Conservation (phyloP, 2,888 invertebrate genomes). For the Blera fallax region DNA sequence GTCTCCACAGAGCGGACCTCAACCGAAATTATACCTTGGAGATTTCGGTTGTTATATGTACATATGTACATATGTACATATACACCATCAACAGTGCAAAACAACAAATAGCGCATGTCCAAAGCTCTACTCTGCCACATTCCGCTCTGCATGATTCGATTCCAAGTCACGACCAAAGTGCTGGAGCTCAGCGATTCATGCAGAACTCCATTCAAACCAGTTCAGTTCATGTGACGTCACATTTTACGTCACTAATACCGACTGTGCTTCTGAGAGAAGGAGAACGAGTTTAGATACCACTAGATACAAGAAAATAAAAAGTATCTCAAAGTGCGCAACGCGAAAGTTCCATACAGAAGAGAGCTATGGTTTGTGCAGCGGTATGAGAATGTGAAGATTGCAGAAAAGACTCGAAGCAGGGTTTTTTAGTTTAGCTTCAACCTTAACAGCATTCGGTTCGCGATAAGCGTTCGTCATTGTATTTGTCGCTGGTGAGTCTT, state of each 20-base stretch:
- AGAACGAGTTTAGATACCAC: constrained; percentile 28
- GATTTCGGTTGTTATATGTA: not conserved
- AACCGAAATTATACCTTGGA: constrained; percentile 11
- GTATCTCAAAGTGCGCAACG: constrained; percentile 58
- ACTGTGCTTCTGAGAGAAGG: not conserved
- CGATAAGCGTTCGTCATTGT: not conserved
- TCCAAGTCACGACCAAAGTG: constrained; percentile 44
- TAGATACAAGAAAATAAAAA: constrained; percentile 1
- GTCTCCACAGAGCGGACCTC: not conserved
- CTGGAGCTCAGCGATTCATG: not conserved
- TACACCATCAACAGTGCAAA: not conserved
- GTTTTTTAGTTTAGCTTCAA: constrained; percentile 60
- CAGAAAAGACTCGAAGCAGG: constrained; percentile 32
- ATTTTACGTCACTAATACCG: constrained; percentile 61
- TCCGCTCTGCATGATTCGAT: constrained; percentile 55
- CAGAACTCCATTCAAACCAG: constrained; percentile 39
- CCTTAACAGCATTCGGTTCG: constrained; percentile 49
- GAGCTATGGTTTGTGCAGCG: constrained; percentile 37
- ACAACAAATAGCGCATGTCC: constrained; percentile 64
- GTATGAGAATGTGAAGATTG: constrained; percentile 43
- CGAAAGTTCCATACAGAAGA: constrained; percentile 37
- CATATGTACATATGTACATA: not conserved
- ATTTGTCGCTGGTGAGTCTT: not conserved
- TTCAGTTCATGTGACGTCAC: constrained; percentile 47
- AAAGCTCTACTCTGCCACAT: constrained; percentile 49